A percentile compares a stretch with the other conserved stretches of the same genome.
These are phyloP conservation scores for Nothobranchius furzeri DNA, from an alignment of 2,113 vertebrate species.

Conservation along the genomic window DNA sequence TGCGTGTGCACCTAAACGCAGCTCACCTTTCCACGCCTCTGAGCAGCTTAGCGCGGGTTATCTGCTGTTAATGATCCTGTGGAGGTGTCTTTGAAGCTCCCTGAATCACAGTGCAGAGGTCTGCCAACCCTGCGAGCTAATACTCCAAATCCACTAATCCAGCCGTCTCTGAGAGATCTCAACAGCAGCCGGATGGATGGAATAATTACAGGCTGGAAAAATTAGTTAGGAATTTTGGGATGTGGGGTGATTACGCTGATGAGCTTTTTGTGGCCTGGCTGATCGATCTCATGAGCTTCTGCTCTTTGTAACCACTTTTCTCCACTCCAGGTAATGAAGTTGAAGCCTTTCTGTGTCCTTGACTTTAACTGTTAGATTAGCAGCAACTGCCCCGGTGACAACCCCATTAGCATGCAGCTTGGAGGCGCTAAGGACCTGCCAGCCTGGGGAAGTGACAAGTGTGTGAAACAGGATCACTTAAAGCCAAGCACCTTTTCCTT, in stretches of 20 bases:
- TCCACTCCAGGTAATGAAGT: slow-evolving; percentile 9
- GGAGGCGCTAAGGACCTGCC: slow-evolving; percentile 65
- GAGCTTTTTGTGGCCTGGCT: slow-evolving; percentile 29
- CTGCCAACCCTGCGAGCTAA: slow-evolving; percentile 77
- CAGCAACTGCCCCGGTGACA: slow-evolving; percentile 63
- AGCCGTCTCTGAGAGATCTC: slow-evolving; percentile 74
- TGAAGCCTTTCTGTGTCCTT: slow-evolving; percentile 24
- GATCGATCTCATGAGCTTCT: slow-evolving; percentile 4
- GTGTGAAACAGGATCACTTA: slow-evolving; percentile 79
- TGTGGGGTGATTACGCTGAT: slow-evolving; percentile 60
- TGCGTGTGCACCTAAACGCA: slow-evolving; percentile 32
- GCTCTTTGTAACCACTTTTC: neutral
- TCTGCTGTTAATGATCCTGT: slow-evolving; percentile 68
- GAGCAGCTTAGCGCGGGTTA: slow-evolving; percentile 68
- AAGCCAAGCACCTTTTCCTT: slow-evolving; percentile 62
- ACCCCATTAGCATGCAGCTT: slow-evolving; percentile 59
- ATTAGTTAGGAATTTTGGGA: slow-evolving; percentile 68
- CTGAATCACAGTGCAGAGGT: slow-evolving; percentile 73
- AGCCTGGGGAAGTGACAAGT: slow-evolving; percentile 69
- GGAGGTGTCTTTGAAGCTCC: slow-evolving; percentile 72
- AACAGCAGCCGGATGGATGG: slow-evolving; percentile 69
- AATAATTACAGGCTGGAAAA: slow-evolving; percentile 78
- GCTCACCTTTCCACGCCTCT: slow-evolving; percentile 67
- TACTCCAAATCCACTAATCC: slow-evolving; percentile 82
- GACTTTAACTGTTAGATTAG: slow-evolving; percentile 58